Evolutionary conservation across 1,140 invertebrate genomes (phyloP).

Genomic region (Aphelinus certus): DNA sequence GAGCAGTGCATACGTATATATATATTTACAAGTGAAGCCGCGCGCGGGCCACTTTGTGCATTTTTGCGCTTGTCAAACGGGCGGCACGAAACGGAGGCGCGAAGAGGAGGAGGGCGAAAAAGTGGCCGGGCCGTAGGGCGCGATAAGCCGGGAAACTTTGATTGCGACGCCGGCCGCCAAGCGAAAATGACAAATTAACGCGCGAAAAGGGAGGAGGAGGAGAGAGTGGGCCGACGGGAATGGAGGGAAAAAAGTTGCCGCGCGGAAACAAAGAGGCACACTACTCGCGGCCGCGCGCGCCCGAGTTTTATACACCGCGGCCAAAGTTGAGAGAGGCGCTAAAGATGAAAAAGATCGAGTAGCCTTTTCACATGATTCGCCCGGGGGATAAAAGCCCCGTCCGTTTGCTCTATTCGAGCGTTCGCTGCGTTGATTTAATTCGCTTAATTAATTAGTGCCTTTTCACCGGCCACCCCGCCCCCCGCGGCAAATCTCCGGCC

Average conservation of each 20-base stretch:
- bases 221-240: neutral
- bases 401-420: slow-evolving; percentile 5
- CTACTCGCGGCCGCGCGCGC: neutral
- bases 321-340: slow-evolving; percentile 9
- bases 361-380: slow-evolving; percentile 25
- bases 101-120: neutral
- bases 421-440: slow-evolving; percentile 13
- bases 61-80: too few relatives aligned
- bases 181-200: slow-evolving; percentile 23
- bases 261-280: slow-evolving; percentile 11
- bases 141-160: slow-evolving; percentile 6
- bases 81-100: neutral
- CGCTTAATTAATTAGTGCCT: slow-evolving; percentile 4
- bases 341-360: slow-evolving; percentile 22
- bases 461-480: neutral
- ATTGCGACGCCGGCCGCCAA: neutral
- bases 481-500: too few relatives aligned
- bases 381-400: neutral
- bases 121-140: too few relatives aligned
- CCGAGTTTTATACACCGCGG: neutral
- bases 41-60: too few relatives aligned
- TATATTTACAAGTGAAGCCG: too few relatives aligned
- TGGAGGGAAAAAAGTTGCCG: neutral
- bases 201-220: neutral
- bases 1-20: too few relatives aligned